Evolutionary conservation across 2,797 vertebrate species (phyloP), one percentile per base, ranked within the genome.

Genomic region (Thaleichthys pacificus): DNA sequence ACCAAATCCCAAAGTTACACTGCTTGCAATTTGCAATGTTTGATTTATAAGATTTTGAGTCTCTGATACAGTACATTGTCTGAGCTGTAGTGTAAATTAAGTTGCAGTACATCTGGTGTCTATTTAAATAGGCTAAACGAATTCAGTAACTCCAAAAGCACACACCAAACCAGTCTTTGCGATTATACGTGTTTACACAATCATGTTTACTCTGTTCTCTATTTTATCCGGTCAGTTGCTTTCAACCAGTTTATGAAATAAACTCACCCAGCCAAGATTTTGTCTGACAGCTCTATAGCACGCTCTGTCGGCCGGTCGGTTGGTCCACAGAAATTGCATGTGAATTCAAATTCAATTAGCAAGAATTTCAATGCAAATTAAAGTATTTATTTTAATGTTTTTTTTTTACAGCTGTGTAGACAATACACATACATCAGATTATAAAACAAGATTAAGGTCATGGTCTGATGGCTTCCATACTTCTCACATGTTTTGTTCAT

Each of bases 121-220:
- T 58, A 84, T 81, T 83, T 24, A 58, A 69, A 28, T 66, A 61
- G 19, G 19, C 49, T 68, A 19, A 64, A 64, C 61, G 54, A 56
- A 17, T 49, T 62, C 1, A 65, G 80, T 77, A 62, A 80, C 80
- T 87, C 77, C 77, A 91, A 80, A 86, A 56, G 86, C 78, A 92
- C 88, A 91, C 80, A 86, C 84, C 87, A 84, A 91, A 91, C 92
- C 89, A 85, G 89, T 90, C 82, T 47, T 21, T 69, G 68, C 74
- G 74, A 78, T 71, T 64, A 66, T n/a, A 30, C 2, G 12, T 84
- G 83, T 85, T 86, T 76, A 85, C 80, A 72, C 70, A 70, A 21
- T 68, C 54, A 67, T 80, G 63, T 80, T 86, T 66, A 42, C 42
- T 15, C 22, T 66, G 11, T 35, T 49, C 22, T 26, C 5, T 66